These are phyloP conservation scores for Holocentrus rufus DNA, from an alignment of 2,797 vertebrate genomes.

Conservation along the genomic window DNA sequence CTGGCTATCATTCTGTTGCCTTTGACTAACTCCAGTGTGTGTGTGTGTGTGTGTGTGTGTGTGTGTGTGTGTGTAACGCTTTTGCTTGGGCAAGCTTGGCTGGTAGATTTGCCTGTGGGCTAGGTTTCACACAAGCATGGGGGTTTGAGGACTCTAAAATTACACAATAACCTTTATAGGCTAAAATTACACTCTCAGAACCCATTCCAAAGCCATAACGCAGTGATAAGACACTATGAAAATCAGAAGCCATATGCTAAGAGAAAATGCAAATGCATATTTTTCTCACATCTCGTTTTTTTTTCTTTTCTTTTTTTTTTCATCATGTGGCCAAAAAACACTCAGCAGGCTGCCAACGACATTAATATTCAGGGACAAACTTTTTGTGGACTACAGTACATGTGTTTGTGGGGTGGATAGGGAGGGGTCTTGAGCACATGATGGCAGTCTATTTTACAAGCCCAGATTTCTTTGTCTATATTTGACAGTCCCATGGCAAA, in stretches of 20 bases:
- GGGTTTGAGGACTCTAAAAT: conserved; percentile 42
- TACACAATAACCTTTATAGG: conserved; percentile 49
- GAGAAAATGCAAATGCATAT: conserved; percentile 39
- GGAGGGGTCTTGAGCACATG: not conserved
- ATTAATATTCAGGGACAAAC: conserved; percentile 20
- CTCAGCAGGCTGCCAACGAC: not conserved
- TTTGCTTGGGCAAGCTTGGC: conserved; percentile 24
- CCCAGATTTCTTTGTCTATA: not conserved
- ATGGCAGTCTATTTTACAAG: conserved; percentile 27
- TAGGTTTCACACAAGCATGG: conserved; percentile 35
- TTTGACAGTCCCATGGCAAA: no score
- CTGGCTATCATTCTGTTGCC: not conserved
- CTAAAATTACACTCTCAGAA: conserved; percentile 50
- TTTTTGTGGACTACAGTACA: conserved; percentile 25
- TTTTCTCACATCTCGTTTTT: conserved; percentile 9
- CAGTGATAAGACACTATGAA: conserved; percentile 45
- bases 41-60: conserved; percentile 6
- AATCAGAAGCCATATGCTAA: conserved; percentile 40
- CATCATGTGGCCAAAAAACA: not conserved
- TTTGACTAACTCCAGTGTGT: not conserved
- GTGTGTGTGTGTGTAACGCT: conserved; percentile 5
- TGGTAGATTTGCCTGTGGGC: conserved; percentile 7
- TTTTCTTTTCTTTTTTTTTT: not conserved
- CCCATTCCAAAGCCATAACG: conserved; percentile 25
- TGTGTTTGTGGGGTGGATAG: conserved; percentile 10